A percentile compares a stretch with the other conserved stretches of the same genome.
Conservation (phyloP, 2,113 vertebrate genomes). For the Odontesthes bonariensis region DNA sequence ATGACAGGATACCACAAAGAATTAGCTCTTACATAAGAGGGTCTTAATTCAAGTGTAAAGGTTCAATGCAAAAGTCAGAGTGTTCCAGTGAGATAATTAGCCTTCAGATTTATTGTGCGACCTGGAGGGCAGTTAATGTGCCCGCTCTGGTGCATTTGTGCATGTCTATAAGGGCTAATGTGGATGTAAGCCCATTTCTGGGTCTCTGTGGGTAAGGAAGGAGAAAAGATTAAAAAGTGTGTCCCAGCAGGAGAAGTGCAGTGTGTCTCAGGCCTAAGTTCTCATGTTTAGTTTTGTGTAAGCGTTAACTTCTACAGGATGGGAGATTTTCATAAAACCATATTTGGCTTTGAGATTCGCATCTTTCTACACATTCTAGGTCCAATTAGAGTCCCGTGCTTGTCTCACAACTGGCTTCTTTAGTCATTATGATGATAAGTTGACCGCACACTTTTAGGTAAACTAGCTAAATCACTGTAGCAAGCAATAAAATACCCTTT, state of each 20-base stretch:
- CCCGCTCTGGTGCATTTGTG: constrained; percentile 47
- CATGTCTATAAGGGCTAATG: constrained; percentile 23
- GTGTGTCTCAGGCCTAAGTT: not conserved
- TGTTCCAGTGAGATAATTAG: constrained; percentile 66
- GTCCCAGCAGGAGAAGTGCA: not conserved
- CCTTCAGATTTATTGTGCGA: constrained; percentile 52
- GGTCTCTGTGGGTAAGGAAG: not conserved
- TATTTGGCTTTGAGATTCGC: not conserved
- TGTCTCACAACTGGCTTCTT: no score
- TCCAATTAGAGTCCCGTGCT: no score
- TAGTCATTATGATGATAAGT: no score
- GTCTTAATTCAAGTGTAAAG: constrained; percentile 34
- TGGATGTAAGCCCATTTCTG: constrained; percentile 3
- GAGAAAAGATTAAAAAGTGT: not conserved
- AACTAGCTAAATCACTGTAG: no score
- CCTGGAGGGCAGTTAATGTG: constrained; percentile 46
- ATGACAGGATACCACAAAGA: not conserved
- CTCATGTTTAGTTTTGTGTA: constrained; percentile 9
- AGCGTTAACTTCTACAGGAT: not conserved
- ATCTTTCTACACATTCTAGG: no score
- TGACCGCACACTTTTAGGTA: no score
- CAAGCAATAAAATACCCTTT: no score
- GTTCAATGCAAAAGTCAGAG: constrained; percentile 53
- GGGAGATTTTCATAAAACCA: not conserved
- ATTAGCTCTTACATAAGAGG: constrained; percentile 34